Evolutionary conservation across 2,113 vertebrate genomes (phyloP).

Genomic region (Aviceda subcristata): DNA sequence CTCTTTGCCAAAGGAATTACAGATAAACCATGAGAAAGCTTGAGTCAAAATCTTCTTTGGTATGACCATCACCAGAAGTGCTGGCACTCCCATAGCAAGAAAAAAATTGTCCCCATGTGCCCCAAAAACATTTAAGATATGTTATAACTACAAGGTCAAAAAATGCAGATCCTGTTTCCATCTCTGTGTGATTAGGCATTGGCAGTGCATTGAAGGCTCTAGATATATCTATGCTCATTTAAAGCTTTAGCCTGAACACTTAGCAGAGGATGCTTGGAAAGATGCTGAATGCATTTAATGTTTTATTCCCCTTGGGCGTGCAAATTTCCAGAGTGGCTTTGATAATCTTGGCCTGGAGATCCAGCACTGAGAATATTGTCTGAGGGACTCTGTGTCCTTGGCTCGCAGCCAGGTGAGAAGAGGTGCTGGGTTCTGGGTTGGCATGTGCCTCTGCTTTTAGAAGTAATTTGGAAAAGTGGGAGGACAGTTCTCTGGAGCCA

Average conservation of each 20-base stretch:
- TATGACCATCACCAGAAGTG: background rate
- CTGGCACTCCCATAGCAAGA: background rate
- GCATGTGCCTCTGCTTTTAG: conserved; percentile 18
- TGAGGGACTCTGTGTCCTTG: background rate
- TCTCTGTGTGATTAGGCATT: background rate
- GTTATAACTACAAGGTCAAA: background rate
- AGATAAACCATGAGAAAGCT: background rate
- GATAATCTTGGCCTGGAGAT: background rate
- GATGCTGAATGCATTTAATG: background rate
- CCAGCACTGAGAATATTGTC: background rate
- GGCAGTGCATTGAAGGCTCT: background rate
- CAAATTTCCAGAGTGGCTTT: background rate
- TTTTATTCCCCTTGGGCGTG: background rate
- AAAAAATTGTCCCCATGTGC: background rate
- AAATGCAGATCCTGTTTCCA: background rate
- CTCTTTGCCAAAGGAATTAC: background rate
- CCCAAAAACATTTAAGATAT: background rate
- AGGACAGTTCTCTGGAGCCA: conserved; percentile 26
- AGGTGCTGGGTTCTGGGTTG: background rate
- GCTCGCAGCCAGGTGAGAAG: background rate
- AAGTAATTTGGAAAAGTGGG: background rate
- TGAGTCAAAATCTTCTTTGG: background rate
- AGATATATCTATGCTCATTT: background rate
- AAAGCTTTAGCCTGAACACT: background rate
- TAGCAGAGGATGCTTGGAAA: background rate